Base-by-base conservation (phyloP, 1,140 invertebrate genomes). In the Macrobrachium nipponense region DNA sequence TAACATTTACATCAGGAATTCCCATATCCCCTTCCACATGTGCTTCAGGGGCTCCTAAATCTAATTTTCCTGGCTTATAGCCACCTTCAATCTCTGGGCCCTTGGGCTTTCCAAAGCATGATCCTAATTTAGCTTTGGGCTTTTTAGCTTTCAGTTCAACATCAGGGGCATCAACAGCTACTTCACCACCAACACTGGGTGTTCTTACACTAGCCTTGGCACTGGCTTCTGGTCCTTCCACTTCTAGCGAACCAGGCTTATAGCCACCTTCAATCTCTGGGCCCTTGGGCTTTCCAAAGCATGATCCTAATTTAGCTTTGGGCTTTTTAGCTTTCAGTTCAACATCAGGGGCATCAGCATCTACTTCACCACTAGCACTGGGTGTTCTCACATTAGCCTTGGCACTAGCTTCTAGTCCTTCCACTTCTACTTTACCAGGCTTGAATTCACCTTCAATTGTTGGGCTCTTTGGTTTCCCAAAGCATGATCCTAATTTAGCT, bases 41-140 rank as follows among this genome's bases (percentile, higher is more conserved):
- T 8, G 51, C 2, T 68, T 20, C 20, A 61, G 17, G 14, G 15
- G n/a, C 77, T 62, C 60, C 36, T 36, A 79, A n/a, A n/a, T 61
- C 27, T 61, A 60, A 15, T 66, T 78, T 60, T 27, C 59, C 78
- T 58, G 79, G 59, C 61, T 82, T 87, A 68, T 77, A 87, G 43
- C 76, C 59, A 58, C 64, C 72, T 20, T 82, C 80, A 17, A 87
- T 20, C 64, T 82, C 18, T 12, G 58, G 44, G 27, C 20, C 18
- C 51, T 87, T 82, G 10, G 86, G 60, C n/a, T 87, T 82, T 14
- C 86, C 79, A 59, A 87, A 87, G 51, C 78, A 86, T 58, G 78
- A 75, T 12, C 20, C 36, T 12, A 84, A 36, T 43, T 77, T 76
- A 7, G 18, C 10, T 64, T 80, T 80, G 0, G 78, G 36, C 17